Base-by-base conservation (phyloP, 2,797 vertebrate species). In the Phaenicophaeus curvirostris region DNA sequence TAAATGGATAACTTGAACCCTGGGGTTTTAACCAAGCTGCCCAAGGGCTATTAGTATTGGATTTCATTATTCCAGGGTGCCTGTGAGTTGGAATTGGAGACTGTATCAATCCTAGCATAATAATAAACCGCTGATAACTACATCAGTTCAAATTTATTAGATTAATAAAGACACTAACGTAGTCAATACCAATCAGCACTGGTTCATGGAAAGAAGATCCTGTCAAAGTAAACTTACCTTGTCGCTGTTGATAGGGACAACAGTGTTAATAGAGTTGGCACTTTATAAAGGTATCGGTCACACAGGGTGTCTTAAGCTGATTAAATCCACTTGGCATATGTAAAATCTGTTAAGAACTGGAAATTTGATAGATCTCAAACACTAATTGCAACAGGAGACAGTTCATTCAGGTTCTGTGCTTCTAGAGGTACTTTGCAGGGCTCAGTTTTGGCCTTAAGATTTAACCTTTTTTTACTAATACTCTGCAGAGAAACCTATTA, bases 301-400 rank as follows among this genome's bases (percentile, higher is more conserved):
- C 91, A 89, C 59, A 14, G 65, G 53, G 61, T 94, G 89, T 94
- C 95, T 96, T 93, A 96, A 93, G 88, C 81, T 93, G 77, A 96
- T 95, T 95, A 94, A 91, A 96, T 94, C 87, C 91, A 44, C 88
- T 95, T 90, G 88, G 76, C 77, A 80, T 90, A 91, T 0, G 1
- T 71, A 91, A 95, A 96, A 95, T 93, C 94, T 90, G 84, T 89
- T 86, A 90, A 94, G 90, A 92, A 93, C 59, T 67, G 77, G 93
- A 73, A 54, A 94, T 92, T 86, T 83, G 91, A 96, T 91, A 94
- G 91, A 93, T 87, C 83, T 83, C 71, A 73, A 87, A 76, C 77
- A 53, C 80, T 50, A 91, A 59, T 2, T 93, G 89, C 89, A 91
- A 94, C 44, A 69, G 76, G 74, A 89, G 89, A 87, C 59, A 46